These are phyloP conservation scores for Vireo griseus DNA, from an alignment of 2,797 vertebrate genomes.

Conservation along the genomic window DNA sequence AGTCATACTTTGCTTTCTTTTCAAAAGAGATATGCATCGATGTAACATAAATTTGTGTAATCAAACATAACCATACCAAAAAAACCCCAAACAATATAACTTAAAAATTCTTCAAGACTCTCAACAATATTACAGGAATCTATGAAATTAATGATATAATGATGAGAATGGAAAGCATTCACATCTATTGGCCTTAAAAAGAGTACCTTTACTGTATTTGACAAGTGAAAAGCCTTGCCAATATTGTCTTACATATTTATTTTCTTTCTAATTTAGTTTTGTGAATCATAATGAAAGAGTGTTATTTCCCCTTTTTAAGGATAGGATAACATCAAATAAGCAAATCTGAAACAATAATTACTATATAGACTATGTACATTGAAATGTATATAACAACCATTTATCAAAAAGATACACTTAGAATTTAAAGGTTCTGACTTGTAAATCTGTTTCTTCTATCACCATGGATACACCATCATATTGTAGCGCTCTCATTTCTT, in stretches of 20 bases:
- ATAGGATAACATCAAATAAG: background rate
- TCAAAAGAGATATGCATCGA: background rate
- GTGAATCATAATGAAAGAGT: background rate
- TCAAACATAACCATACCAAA: background rate
- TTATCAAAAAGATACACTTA: background rate
- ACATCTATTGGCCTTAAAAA: background rate
- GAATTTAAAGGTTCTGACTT: background rate
- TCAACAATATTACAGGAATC: background rate
- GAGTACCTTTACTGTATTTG: background rate
- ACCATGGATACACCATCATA: background rate
- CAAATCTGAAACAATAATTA: background rate
- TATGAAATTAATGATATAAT: background rate
- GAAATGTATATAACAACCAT: background rate
- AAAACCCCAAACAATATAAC: rapidly evolving
- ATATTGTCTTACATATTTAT: background rate
- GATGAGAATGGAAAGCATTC: background rate
- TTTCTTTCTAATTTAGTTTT: background rate
- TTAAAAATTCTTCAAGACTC: background rate
- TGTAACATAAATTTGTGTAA: background rate
- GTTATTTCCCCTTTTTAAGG: background rate
- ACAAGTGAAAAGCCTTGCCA: background rate
- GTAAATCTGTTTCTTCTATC: background rate
- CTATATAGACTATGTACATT: background rate
- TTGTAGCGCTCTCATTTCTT: background rate
- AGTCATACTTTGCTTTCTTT: background rate